Evolutionary conservation across 2,888 invertebrate genomes (phyloP).

Genomic region (Lamellibrachia satsuma): DNA sequence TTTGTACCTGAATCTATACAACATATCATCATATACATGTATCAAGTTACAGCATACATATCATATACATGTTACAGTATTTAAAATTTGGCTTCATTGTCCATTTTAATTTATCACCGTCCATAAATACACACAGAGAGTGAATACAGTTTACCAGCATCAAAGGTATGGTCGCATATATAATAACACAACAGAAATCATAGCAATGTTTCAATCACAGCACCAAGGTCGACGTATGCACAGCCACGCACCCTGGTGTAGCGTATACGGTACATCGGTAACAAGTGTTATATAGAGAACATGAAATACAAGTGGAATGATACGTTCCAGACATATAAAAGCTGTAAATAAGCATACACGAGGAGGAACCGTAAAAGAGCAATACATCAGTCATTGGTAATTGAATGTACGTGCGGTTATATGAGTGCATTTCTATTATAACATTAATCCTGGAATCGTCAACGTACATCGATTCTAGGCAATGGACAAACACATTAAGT

Average conservation of each 20-base stretch:
- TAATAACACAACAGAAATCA: not conserved
- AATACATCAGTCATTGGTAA: constrained; percentile 2
- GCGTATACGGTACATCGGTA: constrained; percentile 10
- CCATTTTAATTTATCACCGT: constrained; percentile 11
- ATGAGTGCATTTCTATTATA: not conserved
- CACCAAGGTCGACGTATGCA: not conserved
- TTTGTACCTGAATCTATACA: constrained; percentile 17
- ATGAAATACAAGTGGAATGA: constrained; percentile 17
- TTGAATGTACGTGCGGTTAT: not conserved
- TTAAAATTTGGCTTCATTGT: constrained; percentile 13
- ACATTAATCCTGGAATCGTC: not conserved
- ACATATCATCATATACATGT: constrained; percentile 13
- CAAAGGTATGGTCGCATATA: constrained; percentile 17
- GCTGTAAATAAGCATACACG: constrained; percentile 17
- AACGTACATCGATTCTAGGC: not conserved
- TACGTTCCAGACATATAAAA: constrained; percentile 17
- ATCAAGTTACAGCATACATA: constrained; percentile 13
- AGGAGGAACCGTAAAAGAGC: not conserved
- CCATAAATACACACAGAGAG: constrained; percentile 10
- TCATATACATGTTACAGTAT: constrained; percentile 17
- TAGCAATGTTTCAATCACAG: not conserved
- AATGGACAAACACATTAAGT: not conserved
- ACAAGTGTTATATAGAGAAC: constrained; percentile 9
- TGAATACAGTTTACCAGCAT: constrained; percentile 3
- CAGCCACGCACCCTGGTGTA: not conserved